Base-by-base conservation (phyloP, 2,888 invertebrate species). In the Uloborus plumipes region DNA sequence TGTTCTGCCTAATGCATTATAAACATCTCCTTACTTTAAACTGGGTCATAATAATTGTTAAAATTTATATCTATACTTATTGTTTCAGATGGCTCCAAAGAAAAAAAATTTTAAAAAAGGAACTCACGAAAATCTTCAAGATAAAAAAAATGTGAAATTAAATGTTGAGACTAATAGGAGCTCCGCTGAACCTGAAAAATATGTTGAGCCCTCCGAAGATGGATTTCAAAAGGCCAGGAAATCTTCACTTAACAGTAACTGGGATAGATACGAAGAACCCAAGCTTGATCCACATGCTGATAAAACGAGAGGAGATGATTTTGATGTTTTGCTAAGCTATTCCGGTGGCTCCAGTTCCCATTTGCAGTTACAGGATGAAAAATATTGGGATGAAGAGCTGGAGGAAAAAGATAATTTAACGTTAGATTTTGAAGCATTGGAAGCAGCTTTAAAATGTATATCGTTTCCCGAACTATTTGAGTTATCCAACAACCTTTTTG, bases 41-140 rank as follows among this genome's bases (percentile, higher is more conserved):
- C 7, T 39, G 7, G 4, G 11, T 9, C 11, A 2, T 39, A 9
- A 39, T 31, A 7, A 31, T 31, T 31, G 31, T 4, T 39, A 9
- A 11, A 39, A 39, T 39, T 39, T 39, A 39, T 39, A 39, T 39
- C 4, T 39, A 6, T 39, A 39, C 7, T 1, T 39, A 39, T 39
- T 69, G 70, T 80, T 80, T 55, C 80, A 80, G 80, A 80, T 80
- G 80, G 51, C 80, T 58, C 80, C 73, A 31, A 74, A 65, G 62
- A 80, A 74, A 74, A 80, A 73, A 64, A 80, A 61, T 51, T 70
- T 65, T 50, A 62, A 80, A 65, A 74, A 51, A 50, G 39, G 58
- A 58, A 55, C 20, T n/a, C 26, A 49, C 18, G 49, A 58, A 16
- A 58, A 20, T 58, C 16, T 16, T 15, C 51, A 50, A 61, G 70